These are phyloP conservation scores for Protophormia terraenovae DNA, from an alignment of 2,888 invertebrate species.

Conservation along the genomic window DNA sequence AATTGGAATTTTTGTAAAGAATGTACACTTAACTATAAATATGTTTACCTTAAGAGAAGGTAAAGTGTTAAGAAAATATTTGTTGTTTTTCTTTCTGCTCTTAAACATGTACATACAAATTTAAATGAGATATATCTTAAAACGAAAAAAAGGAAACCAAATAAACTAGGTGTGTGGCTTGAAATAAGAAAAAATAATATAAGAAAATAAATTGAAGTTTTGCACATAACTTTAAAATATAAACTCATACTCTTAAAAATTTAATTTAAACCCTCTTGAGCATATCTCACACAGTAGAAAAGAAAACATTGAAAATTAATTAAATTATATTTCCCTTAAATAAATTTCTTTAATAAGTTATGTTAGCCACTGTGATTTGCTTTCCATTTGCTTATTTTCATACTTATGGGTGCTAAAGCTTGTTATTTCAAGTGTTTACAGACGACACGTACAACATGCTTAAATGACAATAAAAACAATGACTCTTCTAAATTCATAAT, in stretches of 20 bases:
- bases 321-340: background rate
- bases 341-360: background rate
- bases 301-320: background rate
- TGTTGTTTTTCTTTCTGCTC: background rate
- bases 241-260: background rate
- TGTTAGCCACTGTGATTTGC: slow-evolving; percentile 15
- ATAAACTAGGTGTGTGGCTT: slow-evolving; percentile 49
- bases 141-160: background rate
- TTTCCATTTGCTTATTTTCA: background rate
- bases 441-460: slow-evolving; percentile 68
- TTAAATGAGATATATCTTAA: background rate
- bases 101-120: background rate
- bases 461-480: slow-evolving; percentile 68
- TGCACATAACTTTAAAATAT: slow-evolving; percentile 44
- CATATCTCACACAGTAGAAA: background rate
- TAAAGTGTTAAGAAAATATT: slow-evolving; percentile 64
- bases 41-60: slow-evolving; percentile 20
- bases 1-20: slow-evolving; percentile 22
- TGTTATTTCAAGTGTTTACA: slow-evolving; percentile 67
- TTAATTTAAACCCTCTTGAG: no score
- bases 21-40: slow-evolving; percentile 9
- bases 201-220: slow-evolving; percentile 14
- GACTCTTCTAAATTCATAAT: slow-evolving; percentile 67
- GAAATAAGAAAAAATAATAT: no score
- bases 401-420: slow-evolving; percentile 64